Conservation (phyloP, 2,113 vertebrate species). For the Dunckerocampus dactyliophorus region DNA sequence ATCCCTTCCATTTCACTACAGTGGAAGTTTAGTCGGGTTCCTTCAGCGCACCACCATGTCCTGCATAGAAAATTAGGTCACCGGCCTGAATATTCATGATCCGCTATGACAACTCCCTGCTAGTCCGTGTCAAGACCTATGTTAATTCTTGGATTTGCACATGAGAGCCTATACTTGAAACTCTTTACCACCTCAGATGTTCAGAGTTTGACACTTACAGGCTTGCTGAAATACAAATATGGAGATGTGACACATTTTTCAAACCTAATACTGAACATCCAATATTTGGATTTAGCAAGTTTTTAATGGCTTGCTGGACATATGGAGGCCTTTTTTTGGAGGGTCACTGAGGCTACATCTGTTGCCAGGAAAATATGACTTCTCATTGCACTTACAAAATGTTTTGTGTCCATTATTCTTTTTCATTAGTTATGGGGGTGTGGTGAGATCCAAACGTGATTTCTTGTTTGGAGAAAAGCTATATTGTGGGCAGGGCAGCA, state of each 20-base stretch:
- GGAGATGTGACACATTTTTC: neutral
- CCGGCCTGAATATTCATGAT: constrained; percentile 68
- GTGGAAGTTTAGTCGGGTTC: constrained; percentile 44
- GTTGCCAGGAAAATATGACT: neutral
- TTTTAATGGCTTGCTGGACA: constrained; percentile 39
- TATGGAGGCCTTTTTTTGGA: constrained; percentile 51
- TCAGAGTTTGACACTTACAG: constrained; percentile 36
- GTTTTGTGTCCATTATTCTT: too few relatives aligned
- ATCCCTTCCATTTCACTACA: constrained; percentile 38
- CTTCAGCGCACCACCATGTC: constrained; percentile 56
- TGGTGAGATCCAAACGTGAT: too few relatives aligned
- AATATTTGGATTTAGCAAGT: constrained; percentile 26
- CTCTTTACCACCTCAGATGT: constrained; percentile 36
- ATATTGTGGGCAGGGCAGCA: too few relatives aligned
- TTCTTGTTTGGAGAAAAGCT: too few relatives aligned
- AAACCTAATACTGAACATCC: neutral
- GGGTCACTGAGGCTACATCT: constrained; percentile 50
- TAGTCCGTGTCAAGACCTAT: constrained; percentile 67
- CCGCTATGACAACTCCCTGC: constrained; percentile 61
- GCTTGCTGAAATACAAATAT: constrained; percentile 8
- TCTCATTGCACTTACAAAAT: too few relatives aligned
- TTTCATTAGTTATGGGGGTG: too few relatives aligned
- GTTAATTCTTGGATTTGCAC: constrained; percentile 64
- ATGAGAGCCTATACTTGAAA: constrained; percentile 51
- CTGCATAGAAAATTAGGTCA: constrained; percentile 65